Evolutionary conservation across 64 coral and sea anemone genomes (phyloP).

Genomic region (Astreopora myriophthalma): DNA sequence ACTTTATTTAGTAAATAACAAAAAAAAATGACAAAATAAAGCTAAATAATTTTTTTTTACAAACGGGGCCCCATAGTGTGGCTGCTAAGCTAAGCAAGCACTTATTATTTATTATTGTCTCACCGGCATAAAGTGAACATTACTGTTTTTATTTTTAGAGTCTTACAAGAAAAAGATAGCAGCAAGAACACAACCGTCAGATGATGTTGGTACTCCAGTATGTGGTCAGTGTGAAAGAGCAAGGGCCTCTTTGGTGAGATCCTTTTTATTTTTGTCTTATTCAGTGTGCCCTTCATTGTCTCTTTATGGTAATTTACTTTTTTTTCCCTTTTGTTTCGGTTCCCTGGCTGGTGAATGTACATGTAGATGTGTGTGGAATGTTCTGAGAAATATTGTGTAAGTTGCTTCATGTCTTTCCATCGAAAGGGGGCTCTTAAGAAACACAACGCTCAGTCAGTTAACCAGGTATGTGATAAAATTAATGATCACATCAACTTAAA

Average conservation of each 20-base stretch:
- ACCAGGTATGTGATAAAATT: constrained; percentile 33
- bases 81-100: too few relatives aligned
- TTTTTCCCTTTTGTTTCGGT: neutral
- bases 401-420: constrained; percentile 95
- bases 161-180: constrained; percentile 52
- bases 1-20: too few relatives aligned
- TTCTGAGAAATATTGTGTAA: constrained; percentile 92
- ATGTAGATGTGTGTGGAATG: constrained; percentile 88
- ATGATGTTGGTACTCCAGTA: neutral
- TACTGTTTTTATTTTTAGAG: constrained; percentile 5
- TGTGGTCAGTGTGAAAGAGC: constrained; percentile 94
- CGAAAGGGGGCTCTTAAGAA: constrained; percentile 90
- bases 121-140: too few relatives aligned
- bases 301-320: neutral
- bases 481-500: too few relatives aligned
- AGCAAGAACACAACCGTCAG: neutral
- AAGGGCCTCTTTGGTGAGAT: constrained; percentile 75
- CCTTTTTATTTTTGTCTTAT: neutral
- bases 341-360: neutral
- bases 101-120: too few relatives aligned
- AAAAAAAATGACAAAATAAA: too few relatives aligned
- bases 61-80: too few relatives aligned
- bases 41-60: too few relatives aligned
- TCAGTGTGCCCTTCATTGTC: neutral
- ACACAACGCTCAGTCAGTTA: constrained; percentile 64